Conservation (phyloP, 2,113 vertebrate species). For the Hyperopisus bebe region DNA sequence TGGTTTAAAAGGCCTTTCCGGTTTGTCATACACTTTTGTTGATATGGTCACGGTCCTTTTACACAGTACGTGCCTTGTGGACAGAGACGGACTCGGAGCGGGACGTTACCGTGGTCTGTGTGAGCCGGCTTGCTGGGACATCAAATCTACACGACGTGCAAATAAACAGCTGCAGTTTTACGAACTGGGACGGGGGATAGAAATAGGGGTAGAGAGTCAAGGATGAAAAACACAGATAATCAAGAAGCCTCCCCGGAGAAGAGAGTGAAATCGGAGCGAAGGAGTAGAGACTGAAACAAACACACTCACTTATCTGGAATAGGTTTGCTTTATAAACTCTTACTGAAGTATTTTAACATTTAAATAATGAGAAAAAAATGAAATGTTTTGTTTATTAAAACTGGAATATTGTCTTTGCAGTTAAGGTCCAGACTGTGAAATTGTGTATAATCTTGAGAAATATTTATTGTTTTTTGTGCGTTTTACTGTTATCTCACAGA, state of each 20-base stretch:
- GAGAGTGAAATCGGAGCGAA: conserved; percentile 41
- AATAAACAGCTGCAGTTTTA: conserved; percentile 11
- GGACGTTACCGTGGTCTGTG: conserved; percentile 27
- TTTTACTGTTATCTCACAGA: conserved; percentile 52
- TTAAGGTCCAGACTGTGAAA: conserved; percentile 67
- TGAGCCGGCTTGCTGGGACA: conserved; percentile 29
- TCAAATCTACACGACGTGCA: conserved; percentile 20
- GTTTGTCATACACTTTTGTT: conserved; percentile 49
- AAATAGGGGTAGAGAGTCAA: not conserved
- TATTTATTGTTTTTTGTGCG: conserved; percentile 68
- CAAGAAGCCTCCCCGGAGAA: conserved; percentile 16
- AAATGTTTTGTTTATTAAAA: conserved; percentile 39
- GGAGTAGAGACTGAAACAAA: conserved; percentile 30
- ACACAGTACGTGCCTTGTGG: conserved; percentile 61
- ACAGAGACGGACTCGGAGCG: conserved; percentile 49
- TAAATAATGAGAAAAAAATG: conserved; percentile 39
- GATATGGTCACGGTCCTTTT: conserved; percentile 50
- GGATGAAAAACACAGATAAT: not conserved
- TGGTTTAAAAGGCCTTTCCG: conserved; percentile 36
- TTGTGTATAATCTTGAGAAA: conserved; percentile 66
- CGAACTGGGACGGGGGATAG: not conserved
- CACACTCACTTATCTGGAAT: conserved; percentile 33
- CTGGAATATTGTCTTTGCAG: conserved; percentile 61
- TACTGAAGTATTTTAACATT: conserved; percentile 50
- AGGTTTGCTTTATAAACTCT: conserved; percentile 44